Base-by-base conservation (phyloP, 2,797 vertebrate species). In the Microhierax caerulescens region DNA sequence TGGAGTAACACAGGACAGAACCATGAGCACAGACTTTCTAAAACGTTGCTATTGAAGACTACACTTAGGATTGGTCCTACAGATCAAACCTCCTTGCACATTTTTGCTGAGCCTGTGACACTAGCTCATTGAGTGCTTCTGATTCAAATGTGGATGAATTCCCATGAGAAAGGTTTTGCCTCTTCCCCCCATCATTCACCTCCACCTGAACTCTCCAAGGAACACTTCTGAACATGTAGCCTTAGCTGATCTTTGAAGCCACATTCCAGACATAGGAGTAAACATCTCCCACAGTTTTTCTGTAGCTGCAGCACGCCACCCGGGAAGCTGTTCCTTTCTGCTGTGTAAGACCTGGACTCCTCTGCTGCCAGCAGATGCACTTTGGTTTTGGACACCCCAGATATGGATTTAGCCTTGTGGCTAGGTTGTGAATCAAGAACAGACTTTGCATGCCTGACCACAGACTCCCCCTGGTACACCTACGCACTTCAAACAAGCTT, bases 241-340 rank as follows among this genome's bases (percentile, higher is more conserved):
- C 25, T 79, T 37, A 70, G 65, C 11, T 89, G 45, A 25, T 68
- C 60, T 93, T 68, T 85, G 83, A 89, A 95, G 37, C 4, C 30
- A 36, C 22, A 15, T 47, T 47, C 51, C 27, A 27, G 53, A 68
- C 37, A 37, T 22, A 72, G 18, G 30, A 72, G 32, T 45, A 72
- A 91, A 61, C 3, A 57, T 5, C 4, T 68, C 41, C 53, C 24
- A 12, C 2, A 69, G 19, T 21, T 79, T 82, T 79, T 7, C 22
- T 56, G 19, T 17, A 16, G 4, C 14, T 34, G 21, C 22, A 56
- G 13, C 19, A 28, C 15, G 19, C 9, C 63, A 54, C 28, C 67
- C 24, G 27, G 56, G 32, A 85, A 91, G 27, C 22, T 64, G 8
- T 4, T 87, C 17, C 43, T 47, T 70, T 74, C 77, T 77, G 28